These are phyloP conservation scores for Mactra quadrangularis DNA, from an alignment of 1,140 invertebrate species.

Conservation along the genomic window DNA sequence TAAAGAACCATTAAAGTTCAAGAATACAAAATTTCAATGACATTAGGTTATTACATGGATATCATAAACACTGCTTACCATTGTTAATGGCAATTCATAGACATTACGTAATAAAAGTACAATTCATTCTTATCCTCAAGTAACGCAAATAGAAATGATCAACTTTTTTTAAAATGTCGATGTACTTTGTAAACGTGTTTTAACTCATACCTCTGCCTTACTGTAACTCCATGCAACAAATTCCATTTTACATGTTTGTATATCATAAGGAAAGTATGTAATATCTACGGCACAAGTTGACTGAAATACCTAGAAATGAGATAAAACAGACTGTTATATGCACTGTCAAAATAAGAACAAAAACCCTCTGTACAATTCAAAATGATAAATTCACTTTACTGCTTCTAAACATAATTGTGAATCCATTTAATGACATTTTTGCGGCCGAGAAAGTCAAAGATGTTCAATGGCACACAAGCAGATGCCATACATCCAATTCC, in stretches of 20 bases:
- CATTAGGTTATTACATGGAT: neutral
- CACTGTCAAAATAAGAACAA: neutral
- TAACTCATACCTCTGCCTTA: constrained; percentile 69
- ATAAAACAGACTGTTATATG: no score
- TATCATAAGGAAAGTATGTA: constrained; percentile 89
- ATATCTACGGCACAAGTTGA: constrained; percentile 97
- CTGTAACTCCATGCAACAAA: constrained; percentile 74
- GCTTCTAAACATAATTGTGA: no score
- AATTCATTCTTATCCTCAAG: no score
- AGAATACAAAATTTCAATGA: no score
- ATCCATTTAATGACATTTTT: no score
- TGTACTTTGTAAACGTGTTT: neutral
- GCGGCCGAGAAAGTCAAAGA: no score
- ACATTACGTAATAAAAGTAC: neutral
- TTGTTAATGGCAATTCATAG: neutral
- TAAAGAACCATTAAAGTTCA: no score
- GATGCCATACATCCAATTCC: no score
- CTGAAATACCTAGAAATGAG: constrained; percentile 92
- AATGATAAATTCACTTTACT: no score
- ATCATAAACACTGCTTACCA: neutral
- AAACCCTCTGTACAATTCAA: no score
- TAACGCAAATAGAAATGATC: neutral
- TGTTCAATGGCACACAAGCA: no score
- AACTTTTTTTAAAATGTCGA: neutral
- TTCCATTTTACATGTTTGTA: constrained; percentile 87